Base-by-base conservation (phyloP, 2,888 invertebrate species). In the Eubasilissa splendida region DNA sequence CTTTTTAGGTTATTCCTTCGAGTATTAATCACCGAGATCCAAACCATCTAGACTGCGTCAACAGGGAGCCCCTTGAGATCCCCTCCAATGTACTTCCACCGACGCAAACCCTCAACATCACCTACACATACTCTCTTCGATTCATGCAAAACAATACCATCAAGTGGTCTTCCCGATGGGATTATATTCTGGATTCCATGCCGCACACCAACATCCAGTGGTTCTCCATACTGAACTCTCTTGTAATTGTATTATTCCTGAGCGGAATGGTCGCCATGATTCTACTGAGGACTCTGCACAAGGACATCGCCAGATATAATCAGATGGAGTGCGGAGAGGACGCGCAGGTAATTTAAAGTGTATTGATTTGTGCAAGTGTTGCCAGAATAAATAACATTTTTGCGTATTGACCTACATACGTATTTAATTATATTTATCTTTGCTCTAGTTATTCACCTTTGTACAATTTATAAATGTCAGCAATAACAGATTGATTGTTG, bases 231-330 rank as follows among this genome's bases (percentile, higher is more conserved):
- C 91, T 99, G 83, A 99, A 99, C 89, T 99, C 99, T 0, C 91
- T 99, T 85, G 98, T 99, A 79, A 99, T 99, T 86, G 98, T 98
- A 2, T 90, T 98, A 54, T 99, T 99, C 89, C 90, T 99, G 31
- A 97, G 98, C 84, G 99, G 99, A 84, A 99, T 99, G 99, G 98
- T 99, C 14, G 99, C 99, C 52, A 99, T 99, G 99, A 99, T 99
- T 86, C 92, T 99, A 89, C 89, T 99, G 84, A 92, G 99, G 83
- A 99, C 99, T 0, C 90, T 99, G 82, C 99, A 99, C 88, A 98
- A 99, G 88, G 99, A 99, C 89, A 99, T 99, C 85, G 99, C 99
- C 4, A 93, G 99, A 85, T 99, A 99, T 88, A 99, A 99, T 89
- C 98, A 99, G 91, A 95, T 95, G 92, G 95, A 95, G 86, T 95